Conservation (phyloP, 2,113 vertebrate genomes). For the Megaceryle maxima region DNA sequence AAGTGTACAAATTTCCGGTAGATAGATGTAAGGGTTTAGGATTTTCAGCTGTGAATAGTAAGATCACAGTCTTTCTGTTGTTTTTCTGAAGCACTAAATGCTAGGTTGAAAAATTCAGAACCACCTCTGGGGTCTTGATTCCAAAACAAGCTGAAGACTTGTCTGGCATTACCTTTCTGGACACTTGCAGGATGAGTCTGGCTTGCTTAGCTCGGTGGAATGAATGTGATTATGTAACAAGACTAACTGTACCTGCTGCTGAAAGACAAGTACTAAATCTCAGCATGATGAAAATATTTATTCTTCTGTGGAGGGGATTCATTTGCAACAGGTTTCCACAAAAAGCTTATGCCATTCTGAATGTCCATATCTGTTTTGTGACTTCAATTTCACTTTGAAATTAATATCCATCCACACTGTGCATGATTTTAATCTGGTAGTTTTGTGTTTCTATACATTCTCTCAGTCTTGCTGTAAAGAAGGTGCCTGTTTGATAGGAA, state of each 20-base stretch:
- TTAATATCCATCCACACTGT: not conserved
- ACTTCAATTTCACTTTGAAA: not conserved
- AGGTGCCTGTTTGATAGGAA: not conserved
- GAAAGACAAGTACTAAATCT: not conserved
- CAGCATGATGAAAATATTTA: not conserved
- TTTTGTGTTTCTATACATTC: not conserved
- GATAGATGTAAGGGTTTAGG: not conserved
- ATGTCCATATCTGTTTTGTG: not conserved
- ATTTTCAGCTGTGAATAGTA: not conserved
- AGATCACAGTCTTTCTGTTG: not conserved
- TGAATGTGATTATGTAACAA: not conserved
- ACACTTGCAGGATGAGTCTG: not conserved
- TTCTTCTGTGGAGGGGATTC: not conserved
- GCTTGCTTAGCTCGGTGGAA: not conserved
- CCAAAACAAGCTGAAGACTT: not conserved
- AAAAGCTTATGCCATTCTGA: not conserved
- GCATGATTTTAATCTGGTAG: not conserved
- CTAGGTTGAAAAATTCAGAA: not conserved
- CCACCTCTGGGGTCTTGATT: not conserved
- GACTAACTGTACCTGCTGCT: not conserved
- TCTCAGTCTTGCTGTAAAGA: not conserved
- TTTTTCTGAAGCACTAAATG: not conserved
- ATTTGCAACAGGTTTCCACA: not conserved
- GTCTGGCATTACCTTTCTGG: not conserved
- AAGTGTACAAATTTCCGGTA: not conserved